phyloP scores from a whole-genome alignment of 2,888 invertebrate species.

The Danaus chrysippus region DNA sequence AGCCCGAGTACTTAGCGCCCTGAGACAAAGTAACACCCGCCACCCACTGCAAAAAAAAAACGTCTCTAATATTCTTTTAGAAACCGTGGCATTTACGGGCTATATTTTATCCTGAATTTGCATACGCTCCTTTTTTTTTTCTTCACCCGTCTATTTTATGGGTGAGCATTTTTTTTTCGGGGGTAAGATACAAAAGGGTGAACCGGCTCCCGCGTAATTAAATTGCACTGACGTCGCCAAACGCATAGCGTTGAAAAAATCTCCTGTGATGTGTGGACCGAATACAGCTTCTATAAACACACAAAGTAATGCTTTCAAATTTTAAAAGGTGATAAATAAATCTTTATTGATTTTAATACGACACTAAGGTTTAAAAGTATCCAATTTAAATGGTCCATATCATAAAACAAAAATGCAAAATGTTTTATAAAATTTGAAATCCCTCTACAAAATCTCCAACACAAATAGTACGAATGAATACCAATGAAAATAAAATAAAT shows the following conservation, averaged over 20 bases:
- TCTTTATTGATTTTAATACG: too few species aligned
- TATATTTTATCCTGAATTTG: slow-evolving; percentile 81
- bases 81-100: slow-evolving; percentile 81
- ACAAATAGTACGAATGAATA: too few species aligned
- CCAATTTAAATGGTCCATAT: too few species aligned
- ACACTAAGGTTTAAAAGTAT: too few species aligned
- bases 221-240: slow-evolving; percentile 51
- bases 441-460: too few species aligned
- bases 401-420: too few species aligned
- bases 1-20: slow-evolving; percentile 71
- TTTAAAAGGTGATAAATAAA: too few species aligned
- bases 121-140: slow-evolving; percentile 79
- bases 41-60: slow-evolving; percentile 77
- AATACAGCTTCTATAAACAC: neutral
- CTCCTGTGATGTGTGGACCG: slow-evolving; percentile 2
- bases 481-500: too few species aligned
- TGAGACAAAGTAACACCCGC: slow-evolving; percentile 76
- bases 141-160: slow-evolving; percentile 78
- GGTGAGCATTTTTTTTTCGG: slow-evolving; percentile 78
- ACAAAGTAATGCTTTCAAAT: too few species aligned
- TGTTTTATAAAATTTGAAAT: too few species aligned
- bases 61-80: slow-evolving; percentile 81
- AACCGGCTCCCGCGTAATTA: slow-evolving; percentile 76
- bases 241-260: slow-evolving; percentile 8
- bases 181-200: slow-evolving; percentile 81